Evolutionary conservation across 2,113 vertebrate species (phyloP), one percentile per base, ranked within the genome.

Genomic region (Chaetodon auriga): DNA sequence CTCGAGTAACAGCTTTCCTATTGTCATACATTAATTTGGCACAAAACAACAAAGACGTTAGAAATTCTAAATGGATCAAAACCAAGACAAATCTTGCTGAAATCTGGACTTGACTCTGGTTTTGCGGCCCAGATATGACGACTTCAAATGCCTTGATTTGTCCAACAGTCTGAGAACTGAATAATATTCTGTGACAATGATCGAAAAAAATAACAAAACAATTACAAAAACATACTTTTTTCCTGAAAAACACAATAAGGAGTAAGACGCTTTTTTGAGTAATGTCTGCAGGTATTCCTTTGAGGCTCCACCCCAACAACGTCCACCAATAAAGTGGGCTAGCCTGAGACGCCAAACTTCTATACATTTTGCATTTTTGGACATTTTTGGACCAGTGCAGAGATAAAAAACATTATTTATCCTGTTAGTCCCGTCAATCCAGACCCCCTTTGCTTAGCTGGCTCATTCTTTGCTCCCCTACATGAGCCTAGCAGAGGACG

Each of bases 391-490:
- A 7, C 51, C 51, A 18, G 14, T 30, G 9, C 18, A 15, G 1
- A 41, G 1, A 68, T 1, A 9, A 46, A 65, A 43, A 78, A 10
- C 21, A 63, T 49, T 54, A 72, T 68, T 72, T 41, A 45, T 38
- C 30, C 21, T 41, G 15, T 80, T 23, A 75, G 51, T 30, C 45
- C 36, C 53, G 36, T 79, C 51, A 68, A 18, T 53, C 43, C 54
- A 55, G n/a, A 5, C n/a, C 8, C 6, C 19, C 38, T 21, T 18
- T 19, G 14, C 25, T 35, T 65, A 15, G 68, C 43, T 36, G 15
- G 23, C 60, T 43, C 36, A n/a, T 54, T 64, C 54, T 68, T 36
- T 53, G 51, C 69, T 49, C 75, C 23, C 65, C 76, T 79, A 83
- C 86, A 89, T 75, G 66, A 45, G 60, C 48, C 36, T 30, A 48